Conservation (phyloP, 2,888 invertebrate genomes). For the Drosophila cognata region DNA sequence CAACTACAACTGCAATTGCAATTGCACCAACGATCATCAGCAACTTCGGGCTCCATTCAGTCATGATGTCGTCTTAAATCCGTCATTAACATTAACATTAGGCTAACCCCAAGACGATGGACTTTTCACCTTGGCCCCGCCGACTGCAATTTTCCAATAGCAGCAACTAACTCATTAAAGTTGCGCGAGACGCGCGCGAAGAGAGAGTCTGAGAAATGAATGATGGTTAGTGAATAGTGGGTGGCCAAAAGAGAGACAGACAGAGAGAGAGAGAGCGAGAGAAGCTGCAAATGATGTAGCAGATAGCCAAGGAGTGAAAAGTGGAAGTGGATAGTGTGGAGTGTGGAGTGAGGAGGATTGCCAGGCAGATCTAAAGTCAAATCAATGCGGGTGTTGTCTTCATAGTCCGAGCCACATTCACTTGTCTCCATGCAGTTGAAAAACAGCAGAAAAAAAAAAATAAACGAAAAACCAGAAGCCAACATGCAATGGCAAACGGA, state of each 20-base stretch:
- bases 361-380: slow-evolving; percentile 40
- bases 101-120: slow-evolving; percentile 70
- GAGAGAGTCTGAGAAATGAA: slow-evolving; percentile 46
- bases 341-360: neutral
- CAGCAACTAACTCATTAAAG: slow-evolving; percentile 73
- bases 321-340: neutral
- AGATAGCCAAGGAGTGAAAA: neutral
- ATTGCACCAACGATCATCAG: slow-evolving; percentile 34
- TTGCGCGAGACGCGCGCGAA: slow-evolving; percentile 23
- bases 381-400: slow-evolving; percentile 76
- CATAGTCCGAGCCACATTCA: slow-evolving; percentile 62
- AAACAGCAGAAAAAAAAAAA: neutral
- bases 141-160: slow-evolving; percentile 67
- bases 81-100: slow-evolving; percentile 75
- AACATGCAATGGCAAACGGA: slow-evolving; percentile 43
- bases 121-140: slow-evolving; percentile 74
- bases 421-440: slow-evolving; percentile 58
- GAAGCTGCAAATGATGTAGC: neutral
- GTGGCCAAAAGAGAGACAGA: slow-evolving; percentile 12
- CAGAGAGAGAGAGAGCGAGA: neutral
- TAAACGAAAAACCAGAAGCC: slow-evolving; percentile 64
- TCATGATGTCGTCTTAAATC: slow-evolving; percentile 74
- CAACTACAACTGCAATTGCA: slow-evolving; percentile 16
- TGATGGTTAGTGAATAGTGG: slow-evolving; percentile 1
- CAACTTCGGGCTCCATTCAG: slow-evolving; percentile 49